Evolutionary conservation across 2,888 invertebrate genomes (phyloP), one percentile per base, ranked within the genome.

Genomic region (Noctuana brunneofusca): DNA sequence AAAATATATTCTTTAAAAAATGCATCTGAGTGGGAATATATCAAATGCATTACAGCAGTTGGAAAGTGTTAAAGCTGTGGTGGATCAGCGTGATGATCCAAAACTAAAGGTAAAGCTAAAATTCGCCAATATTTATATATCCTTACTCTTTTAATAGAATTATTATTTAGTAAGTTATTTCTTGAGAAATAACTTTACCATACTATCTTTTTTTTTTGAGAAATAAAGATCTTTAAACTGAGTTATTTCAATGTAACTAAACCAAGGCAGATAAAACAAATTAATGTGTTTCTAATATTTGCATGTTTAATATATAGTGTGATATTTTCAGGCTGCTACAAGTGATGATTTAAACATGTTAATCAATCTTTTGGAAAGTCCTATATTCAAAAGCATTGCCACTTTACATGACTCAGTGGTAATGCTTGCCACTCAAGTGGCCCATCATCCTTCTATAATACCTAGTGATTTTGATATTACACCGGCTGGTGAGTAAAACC

Each of bases 401-500:
- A 97, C 96, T 60, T 95, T 98, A 65, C 96, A 98, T 92, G 98
- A 98, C 81, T 98, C 98, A 0, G 91, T 98, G 49, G 94, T 95
- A 50, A 96, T 98, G 87, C 90, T 98, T 60, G 96, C 97, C 68
- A 95, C 95, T 27, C 97, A 97, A 86, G 93, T 97, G 62, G 95
- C 95, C 43, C 96, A 97, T 75, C 98, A 98, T 88, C 98, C 98
- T 12, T 97, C 97, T 18, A 97, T 98, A 80, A 91, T 98, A 67
- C 97, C 98, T 48, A 96, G 96, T 56, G 98, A 98, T 84, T 98
- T 98, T 87, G 97, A 98, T 80, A 97, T 99, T 62, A 96, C 95
- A 71, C 94, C 96, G 50, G 94, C 96, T 70, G 96, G 96, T 76
- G 80, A 79, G 63, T 18, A 30, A n/a, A n/a, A n/a, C n/a, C n/a